Evolutionary conservation across 64 coral and sea anemone genomes (phyloP).

Genomic region (Trachythela sp.): DNA sequence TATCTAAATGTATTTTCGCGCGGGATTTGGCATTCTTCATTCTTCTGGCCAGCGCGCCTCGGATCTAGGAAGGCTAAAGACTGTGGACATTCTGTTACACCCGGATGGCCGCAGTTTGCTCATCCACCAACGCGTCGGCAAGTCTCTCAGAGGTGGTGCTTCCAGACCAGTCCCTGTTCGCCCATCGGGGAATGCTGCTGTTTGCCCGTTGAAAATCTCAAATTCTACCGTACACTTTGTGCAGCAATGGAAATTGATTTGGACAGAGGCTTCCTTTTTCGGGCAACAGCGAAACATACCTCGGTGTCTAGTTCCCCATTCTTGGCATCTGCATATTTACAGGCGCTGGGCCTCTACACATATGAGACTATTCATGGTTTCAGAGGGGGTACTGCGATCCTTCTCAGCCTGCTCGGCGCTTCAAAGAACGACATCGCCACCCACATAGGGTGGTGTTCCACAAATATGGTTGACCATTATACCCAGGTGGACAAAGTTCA

Average conservation of each 20-base stretch:
- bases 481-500: conserved; percentile 45
- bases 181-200: conserved; percentile 29
- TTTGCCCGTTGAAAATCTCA: conserved; percentile 52
- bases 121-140: conserved; percentile 46
- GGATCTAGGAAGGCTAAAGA: conserved; percentile 50
- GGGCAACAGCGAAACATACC: conserved; percentile 14
- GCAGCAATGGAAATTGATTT: conserved; percentile 21
- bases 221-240: conserved; percentile 35
- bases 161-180: conserved; percentile 31
- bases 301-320: conserved; percentile 1
- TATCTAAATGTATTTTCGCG: conserved; percentile 26
- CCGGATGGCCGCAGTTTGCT: conserved; percentile 34
- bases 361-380: conserved; percentile 49
- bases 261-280: conserved; percentile 32
- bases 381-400: conserved; percentile 37
- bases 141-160: conserved; percentile 10
- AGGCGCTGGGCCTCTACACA: conserved; percentile 3
- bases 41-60: conserved; percentile 29
- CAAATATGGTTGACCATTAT: conserved; percentile 18
- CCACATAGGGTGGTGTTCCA: conserved; percentile 38
- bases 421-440: conserved; percentile 40
- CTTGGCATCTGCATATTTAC: conserved; percentile 31
- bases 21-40: conserved; percentile 40
- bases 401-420: conserved; percentile 29
- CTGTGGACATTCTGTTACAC: conserved; percentile 38